phyloP scores from a whole-genome alignment of 2,888 invertebrate species.

The Nemapogon koenigi region DNA sequence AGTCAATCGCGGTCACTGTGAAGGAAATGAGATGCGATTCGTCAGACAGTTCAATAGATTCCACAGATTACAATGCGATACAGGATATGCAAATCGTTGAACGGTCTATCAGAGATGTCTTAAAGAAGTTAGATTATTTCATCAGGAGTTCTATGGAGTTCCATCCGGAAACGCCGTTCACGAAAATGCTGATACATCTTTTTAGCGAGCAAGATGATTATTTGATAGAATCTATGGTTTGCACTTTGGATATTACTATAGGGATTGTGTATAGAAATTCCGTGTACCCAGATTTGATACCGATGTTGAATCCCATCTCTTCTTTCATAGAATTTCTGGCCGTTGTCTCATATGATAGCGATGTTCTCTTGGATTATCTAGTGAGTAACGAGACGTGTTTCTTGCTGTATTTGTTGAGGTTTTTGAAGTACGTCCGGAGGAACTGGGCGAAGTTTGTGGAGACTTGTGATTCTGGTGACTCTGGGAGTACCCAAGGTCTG shows the following conservation, averaged over 20 bases:
- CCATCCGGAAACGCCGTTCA: slow-evolving; percentile 86
- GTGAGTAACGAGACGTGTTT: slow-evolving; percentile 93
- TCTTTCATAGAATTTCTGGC: slow-evolving; percentile 88
- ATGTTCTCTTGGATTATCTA: slow-evolving; percentile 81
- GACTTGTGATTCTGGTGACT: slow-evolving; percentile 73
- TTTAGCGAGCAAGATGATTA: slow-evolving; percentile 93
- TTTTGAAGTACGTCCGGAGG: slow-evolving; percentile 82
- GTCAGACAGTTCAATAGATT: slow-evolving; percentile 83
- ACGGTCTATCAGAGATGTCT: slow-evolving; percentile 82
- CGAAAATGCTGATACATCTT: slow-evolving; percentile 86
- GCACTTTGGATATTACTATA: slow-evolving; percentile 85
- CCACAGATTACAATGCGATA: slow-evolving; percentile 84
- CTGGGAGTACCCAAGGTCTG: slow-evolving; percentile 63
- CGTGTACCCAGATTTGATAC: slow-evolving; percentile 79
- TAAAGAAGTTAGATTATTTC: slow-evolving; percentile 81
- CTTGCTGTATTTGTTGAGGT: slow-evolving; percentile 80
- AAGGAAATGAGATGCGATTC: slow-evolving; percentile 90
- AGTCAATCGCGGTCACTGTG: slow-evolving; percentile 88
- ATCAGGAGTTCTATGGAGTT: slow-evolving; percentile 82
- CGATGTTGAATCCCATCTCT: slow-evolving; percentile 83
- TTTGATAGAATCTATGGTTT: slow-evolving; percentile 90
- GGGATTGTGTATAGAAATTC: slow-evolving; percentile 84
- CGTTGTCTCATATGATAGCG: slow-evolving; percentile 82
- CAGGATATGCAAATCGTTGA: slow-evolving; percentile 91
- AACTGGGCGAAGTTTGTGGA: slow-evolving; percentile 85